Evolutionary conservation across 2,888 invertebrate species (phyloP), one percentile per base, ranked within the genome.

Genomic region (Tenthredo mesomela): DNA sequence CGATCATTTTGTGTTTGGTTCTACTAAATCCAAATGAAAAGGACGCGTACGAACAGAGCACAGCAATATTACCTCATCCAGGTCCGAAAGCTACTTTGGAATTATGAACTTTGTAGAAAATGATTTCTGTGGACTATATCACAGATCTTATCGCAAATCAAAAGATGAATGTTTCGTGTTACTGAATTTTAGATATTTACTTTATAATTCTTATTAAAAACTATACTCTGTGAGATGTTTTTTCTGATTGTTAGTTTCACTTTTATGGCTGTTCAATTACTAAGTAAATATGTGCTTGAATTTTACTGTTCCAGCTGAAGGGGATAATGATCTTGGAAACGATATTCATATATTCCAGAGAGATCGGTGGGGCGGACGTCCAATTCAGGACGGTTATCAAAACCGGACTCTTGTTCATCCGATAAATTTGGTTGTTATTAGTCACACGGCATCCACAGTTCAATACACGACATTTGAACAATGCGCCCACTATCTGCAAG

Each of bases 321-420:
- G 65, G 25, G 25, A 58, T 6, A 15, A 37, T 25, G 12, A 37
- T 6, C 82, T 80, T n/a, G 71, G 29, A 10, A 85, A 86, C 21
- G 84, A 85, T 37, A 21, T 84, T 61, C 61, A 77, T 18, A 73
- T 84, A 84, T 43, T 78, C 7, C 65, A 40, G 18, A 84, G 43
- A 21, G 47, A 40, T 4, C 75, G 84, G 65, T 84, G 84, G 84
- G 78, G 84, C 37, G 84, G 84, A n/a, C 21, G 78, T 10, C 40
- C 9, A 12, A 61, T 77, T n/a, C 70, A 9, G 18, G 58, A 77
- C 37, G 47, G 33, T 5, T 78, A 15, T 21, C 47, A 70, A n/a
- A 75, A 67, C 33, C n/a, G 75, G n/a, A 47, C 21, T 15, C 84
- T 84, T 10, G 25, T 10, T 40, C 84, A 75, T 21, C 77, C 84